A percentile compares a stretch with the other conserved stretches of the same genome.
Conservation (phyloP, 2,113 vertebrate genomes). For the Trichechus manatus region DNA sequence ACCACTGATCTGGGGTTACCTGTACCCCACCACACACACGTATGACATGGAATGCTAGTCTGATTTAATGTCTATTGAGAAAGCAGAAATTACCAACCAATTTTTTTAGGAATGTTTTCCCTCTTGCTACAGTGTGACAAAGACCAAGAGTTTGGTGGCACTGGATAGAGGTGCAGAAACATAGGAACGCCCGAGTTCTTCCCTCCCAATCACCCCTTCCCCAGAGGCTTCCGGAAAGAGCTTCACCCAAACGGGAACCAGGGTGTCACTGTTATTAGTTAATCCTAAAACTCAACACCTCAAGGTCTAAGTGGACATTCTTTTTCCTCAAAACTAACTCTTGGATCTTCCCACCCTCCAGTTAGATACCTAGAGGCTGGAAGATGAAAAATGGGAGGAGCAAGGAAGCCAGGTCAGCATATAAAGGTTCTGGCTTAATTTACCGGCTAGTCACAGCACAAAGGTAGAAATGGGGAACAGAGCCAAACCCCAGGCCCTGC, state of each 20-base stretch:
- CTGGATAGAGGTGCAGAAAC: neutral
- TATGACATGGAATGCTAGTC: neutral
- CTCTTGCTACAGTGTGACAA: neutral
- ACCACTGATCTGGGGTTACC: neutral
- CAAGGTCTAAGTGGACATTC: neutral
- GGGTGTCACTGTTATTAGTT: neutral
- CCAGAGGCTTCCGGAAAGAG: neutral
- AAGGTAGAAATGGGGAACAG: neutral
- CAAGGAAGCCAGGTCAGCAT: neutral
- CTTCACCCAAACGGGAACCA: neutral
- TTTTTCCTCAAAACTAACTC: neutral
- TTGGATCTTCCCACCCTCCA: neutral
- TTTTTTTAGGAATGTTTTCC: neutral
- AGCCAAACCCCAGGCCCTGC: accelerated
- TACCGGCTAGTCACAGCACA: accelerated
- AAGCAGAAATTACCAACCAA: neutral
- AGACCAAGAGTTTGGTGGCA: neutral
- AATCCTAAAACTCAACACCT: neutral
- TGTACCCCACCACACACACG: accelerated
- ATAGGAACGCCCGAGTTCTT: accelerated
- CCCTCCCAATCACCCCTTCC: neutral
- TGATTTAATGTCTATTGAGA: neutral
- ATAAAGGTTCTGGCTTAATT: neutral
- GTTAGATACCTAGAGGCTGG: neutral
- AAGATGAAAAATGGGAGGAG: neutral